Evolutionary conservation across 2,113 vertebrate species (phyloP), one percentile per base, ranked within the genome.

Genomic region (Pelecanoides urinatrix): DNA sequence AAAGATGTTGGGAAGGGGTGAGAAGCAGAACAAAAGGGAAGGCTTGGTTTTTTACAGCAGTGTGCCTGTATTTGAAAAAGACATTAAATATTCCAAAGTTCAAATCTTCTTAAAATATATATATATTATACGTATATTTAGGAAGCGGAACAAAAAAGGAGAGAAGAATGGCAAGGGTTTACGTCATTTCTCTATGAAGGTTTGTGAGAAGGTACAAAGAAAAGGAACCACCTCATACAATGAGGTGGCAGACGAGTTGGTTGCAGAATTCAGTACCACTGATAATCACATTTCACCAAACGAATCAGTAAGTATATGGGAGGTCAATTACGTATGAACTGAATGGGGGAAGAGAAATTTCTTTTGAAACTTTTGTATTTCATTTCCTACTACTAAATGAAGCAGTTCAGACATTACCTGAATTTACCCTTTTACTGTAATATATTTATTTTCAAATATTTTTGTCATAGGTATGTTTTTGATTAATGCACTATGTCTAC

Each of bases 171-270:
- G 99, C 55, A 99, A 99, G 95, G 99, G 99, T 84, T 98, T 99
- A 92, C 98, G 99, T 87, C 99, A 99, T 97, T 99, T 99, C 97
- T 99, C 99, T 92, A 99, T 99, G 99, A 99, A 99, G 97, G 99
- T 99, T 93, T 99, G 99, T 65, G 99, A 99, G 97, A 99, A 99
- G 97, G 99, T 99, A 94, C 99, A 99, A 98, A 98, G 99, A 94
- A 99, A 99, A 97, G 99, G 99, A 86, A 99, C 99, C 74, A 99
- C 99, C 52, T 99, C 99, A 61, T 99, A 99, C 96, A 99, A 99
- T 84, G 99, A 99, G 94, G 99, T 99, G 95, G 99, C 99, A 26
- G 99, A 99, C 53, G 99, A 99, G 93, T 98, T 99, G 97, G 99
- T 99, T 27, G 99, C 99, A 45, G 99, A 99, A 97, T 99, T 99